Percentiles rank a stretch among this genome's conserved stretches.
Evolutionary conservation across 2,113 vertebrate genomes (phyloP).

Genomic region (Chaetodon auriga): DNA sequence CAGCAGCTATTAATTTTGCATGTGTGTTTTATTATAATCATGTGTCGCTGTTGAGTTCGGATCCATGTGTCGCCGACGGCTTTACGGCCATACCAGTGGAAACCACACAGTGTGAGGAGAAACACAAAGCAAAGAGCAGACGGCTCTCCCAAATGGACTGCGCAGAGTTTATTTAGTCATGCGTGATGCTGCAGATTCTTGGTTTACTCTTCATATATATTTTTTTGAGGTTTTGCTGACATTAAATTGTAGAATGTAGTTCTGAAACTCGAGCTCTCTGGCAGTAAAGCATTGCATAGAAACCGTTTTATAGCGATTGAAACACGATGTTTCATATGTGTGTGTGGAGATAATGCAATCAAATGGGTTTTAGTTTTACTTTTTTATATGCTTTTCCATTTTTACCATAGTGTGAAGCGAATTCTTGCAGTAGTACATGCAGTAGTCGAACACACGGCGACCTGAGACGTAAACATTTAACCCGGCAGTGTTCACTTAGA

Average conservation of each 20-base stretch:
- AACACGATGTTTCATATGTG: neutral
- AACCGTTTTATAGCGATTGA: neutral
- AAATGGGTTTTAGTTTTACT: too few relatives aligned
- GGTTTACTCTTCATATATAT: neutral
- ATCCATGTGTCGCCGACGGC: constrained; percentile 25
- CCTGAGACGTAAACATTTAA: neutral
- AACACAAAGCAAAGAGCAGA: constrained; percentile 1
- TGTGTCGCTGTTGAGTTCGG: constrained; percentile 31
- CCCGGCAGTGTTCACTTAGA: neutral
- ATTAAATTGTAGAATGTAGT: neutral
- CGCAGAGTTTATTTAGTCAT: neutral
- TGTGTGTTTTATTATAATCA: constrained; percentile 54
- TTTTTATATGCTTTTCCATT: too few relatives aligned
- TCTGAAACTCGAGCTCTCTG: neutral
- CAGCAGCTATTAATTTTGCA: constrained; percentile 44
- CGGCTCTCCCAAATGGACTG: neutral
- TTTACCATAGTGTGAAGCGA: too few relatives aligned
- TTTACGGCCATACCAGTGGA: constrained; percentile 47
- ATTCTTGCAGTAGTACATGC: too few relatives aligned
- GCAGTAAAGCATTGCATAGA: neutral
- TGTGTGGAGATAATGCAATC: neutral
- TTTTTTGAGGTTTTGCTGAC: neutral
- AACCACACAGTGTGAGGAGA: constrained; percentile 41
- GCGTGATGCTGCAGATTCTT: constrained; percentile 2
- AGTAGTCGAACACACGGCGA: neutral